These are phyloP conservation scores for Pectinophora gossypiella DNA, from an alignment of 1,140 invertebrate species.

Conservation along the genomic window DNA sequence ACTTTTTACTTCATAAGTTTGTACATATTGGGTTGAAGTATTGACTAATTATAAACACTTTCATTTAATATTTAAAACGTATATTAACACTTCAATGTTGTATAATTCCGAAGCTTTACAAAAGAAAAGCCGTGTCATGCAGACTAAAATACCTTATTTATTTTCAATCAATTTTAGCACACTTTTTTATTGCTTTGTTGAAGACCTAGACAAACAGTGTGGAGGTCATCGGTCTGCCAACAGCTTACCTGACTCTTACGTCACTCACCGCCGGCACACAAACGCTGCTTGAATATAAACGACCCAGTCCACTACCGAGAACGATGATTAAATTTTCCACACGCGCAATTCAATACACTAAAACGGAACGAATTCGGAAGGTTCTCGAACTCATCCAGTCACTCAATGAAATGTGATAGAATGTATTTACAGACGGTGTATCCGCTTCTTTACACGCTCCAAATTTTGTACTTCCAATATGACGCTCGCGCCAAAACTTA, in stretches of 20 bases:
- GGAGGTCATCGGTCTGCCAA: constrained; percentile 56
- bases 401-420: too few relatives aligned
- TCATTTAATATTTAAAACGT: too few relatives aligned
- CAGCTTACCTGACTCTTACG: constrained; percentile 49
- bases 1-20: too few relatives aligned
- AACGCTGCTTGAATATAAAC: constrained; percentile 64
- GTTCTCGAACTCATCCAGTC: constrained; percentile 27
- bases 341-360: constrained; percentile 27
- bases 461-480: too few relatives aligned
- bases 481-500: too few relatives aligned
- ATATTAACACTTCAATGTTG: too few relatives aligned
- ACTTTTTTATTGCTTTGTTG: constrained; percentile 10
- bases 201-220: constrained; percentile 26
- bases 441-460: too few relatives aligned
- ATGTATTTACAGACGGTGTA: too few relatives aligned
- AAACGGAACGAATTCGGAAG: constrained; percentile 50
- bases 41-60: too few relatives aligned
- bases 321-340: constrained; percentile 70
- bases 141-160: neutral
- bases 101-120: neutral
- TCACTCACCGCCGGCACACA: constrained; percentile 54
- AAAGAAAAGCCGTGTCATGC: neutral
- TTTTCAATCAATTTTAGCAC: neutral
- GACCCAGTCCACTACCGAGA: constrained; percentile 41
- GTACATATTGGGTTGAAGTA: too few relatives aligned